phyloP scores from a whole-genome alignment of 2,888 invertebrate genomes.

The Drosophila tanythrix region DNA sequence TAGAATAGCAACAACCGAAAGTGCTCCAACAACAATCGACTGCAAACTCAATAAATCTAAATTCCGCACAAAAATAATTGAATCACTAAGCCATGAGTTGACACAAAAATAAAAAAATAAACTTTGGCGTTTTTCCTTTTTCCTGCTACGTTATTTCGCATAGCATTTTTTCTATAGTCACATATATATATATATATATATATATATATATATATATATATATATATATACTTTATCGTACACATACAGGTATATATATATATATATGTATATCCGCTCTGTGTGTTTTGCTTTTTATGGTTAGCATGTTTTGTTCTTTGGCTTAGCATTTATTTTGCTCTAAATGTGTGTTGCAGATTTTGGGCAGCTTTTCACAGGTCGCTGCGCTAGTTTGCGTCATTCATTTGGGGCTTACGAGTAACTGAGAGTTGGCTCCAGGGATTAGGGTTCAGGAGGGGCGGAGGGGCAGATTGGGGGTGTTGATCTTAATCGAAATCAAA shows the following conservation, averaged over 20 bases:
- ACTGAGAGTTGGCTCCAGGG: neutral
- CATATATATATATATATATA: neutral
- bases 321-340: constrained; percentile 50
- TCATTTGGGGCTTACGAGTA: constrained; percentile 38
- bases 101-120: constrained; percentile 31
- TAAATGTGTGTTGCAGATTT: constrained; percentile 57
- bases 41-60: constrained; percentile 78
- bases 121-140: constrained; percentile 32
- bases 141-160: constrained; percentile 52
- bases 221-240: neutral
- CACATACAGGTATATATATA: neutral
- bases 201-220: constrained; percentile 1
- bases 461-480: neutral
- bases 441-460: no score
- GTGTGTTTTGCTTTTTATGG: constrained; percentile 1
- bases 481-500: neutral
- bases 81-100: constrained; percentile 72
- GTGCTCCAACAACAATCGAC: constrained; percentile 31
- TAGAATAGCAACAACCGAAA: constrained; percentile 11
- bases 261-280: neutral
- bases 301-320: constrained; percentile 11
- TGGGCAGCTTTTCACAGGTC: constrained; percentile 68
- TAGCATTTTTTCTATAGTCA: constrained; percentile 18
- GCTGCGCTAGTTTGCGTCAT: constrained; percentile 57
- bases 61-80: constrained; percentile 80